Base-by-base conservation (phyloP, 2,888 invertebrate species). In the Lepidochrysops patricia region DNA sequence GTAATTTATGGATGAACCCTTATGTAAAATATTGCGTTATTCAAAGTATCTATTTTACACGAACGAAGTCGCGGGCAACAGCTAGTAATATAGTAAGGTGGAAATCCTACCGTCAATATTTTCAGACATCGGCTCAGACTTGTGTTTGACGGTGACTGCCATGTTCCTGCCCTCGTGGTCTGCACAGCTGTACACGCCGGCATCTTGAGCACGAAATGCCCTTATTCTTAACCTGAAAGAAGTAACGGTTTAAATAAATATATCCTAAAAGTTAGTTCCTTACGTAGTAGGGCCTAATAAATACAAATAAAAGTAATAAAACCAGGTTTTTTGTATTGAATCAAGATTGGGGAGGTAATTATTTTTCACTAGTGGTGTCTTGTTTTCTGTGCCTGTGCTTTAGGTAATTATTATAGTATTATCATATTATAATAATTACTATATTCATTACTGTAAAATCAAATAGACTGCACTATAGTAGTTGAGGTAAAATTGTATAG, bases 141-240 rank as follows among this genome's bases (percentile, higher is more conserved):
- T 80, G 19, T 75, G 70, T 62, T 77, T 79, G 61, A 87, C 75
- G 32, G 74, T 77, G 7, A 87, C 74, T 26, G 72, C 77, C 70
- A 82, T 69, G 61, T 77, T 76, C 61, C 71, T 79, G 57, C 68
- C 68, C 57, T 76, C 76, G n/a, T 79, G 79, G 60, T 73, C 76
- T 64, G 74, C 77, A 70, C 91, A 90, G 1, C 83, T 73, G 67
- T 91, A 91, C 9, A 80, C 68, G 1, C 90, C 91, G 3, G 83
- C 82, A 66, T 91, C 90, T 69, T 77, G 83, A 2, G 76, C 69
- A 62, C 82, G 79, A 57, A 90, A 84, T n/a, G 77, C 74, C 67
- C 79, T 86, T 74, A 90, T 88, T 70, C 81, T 76, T 68, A 90
- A 71, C 84, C 89, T 90, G 74, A 27, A 77, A 64, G 29, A 57